phyloP scores from a whole-genome alignment of 2,113 vertebrate species.

The Madoqua kirkii region DNA sequence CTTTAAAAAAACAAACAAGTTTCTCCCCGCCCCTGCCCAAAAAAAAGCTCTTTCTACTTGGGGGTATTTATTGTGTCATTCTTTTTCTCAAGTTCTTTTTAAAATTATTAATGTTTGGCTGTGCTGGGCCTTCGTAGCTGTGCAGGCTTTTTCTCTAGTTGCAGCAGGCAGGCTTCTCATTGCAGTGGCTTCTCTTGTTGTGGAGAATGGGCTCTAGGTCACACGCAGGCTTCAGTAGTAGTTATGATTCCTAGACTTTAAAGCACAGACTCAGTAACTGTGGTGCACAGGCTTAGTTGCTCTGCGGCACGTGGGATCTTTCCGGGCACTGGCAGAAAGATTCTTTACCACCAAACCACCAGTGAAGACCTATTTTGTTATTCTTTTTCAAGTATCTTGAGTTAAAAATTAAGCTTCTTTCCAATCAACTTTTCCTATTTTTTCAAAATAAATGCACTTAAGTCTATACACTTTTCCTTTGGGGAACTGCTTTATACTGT shows the following conservation, averaged over 20 bases:
- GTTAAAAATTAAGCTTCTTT: not conserved
- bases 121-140: not conserved
- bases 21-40: fast-evolving
- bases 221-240: not conserved
- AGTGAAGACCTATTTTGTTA: not conserved
- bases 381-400: not conserved
- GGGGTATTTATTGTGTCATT: not conserved
- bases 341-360: not conserved
- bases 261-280: not conserved
- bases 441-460: not conserved
- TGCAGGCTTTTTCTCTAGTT: not conserved
- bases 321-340: not conserved
- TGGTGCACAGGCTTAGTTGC: not conserved
- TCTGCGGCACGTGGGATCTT: not conserved
- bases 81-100: not conserved
- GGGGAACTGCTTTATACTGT: not conserved
- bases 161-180: not conserved
- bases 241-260: not conserved
- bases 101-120: not conserved
- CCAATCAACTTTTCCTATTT: not conserved
- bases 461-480: not conserved
- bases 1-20: not conserved
- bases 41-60: not conserved
- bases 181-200: not conserved
- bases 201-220: not conserved